These are phyloP conservation scores for Myripristis murdjan DNA, from an alignment of 2,797 vertebrate species.

Conservation along the genomic window DNA sequence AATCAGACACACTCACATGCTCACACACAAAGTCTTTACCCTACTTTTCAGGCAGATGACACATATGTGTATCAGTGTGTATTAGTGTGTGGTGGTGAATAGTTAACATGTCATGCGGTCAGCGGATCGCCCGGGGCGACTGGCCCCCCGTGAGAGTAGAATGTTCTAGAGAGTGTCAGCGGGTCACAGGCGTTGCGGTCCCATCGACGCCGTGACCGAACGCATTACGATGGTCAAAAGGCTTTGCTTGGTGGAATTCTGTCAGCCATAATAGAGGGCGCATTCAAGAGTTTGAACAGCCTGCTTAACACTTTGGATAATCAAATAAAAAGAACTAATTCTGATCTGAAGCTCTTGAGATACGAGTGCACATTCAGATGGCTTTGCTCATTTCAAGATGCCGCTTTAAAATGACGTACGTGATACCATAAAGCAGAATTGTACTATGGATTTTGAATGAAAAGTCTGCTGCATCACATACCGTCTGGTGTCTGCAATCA, in stretches of 20 bases:
- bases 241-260: conserved; percentile 35
- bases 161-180: conserved; percentile 73
- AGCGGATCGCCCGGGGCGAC: conserved; percentile 60
- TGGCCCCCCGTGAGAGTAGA: conserved; percentile 62
- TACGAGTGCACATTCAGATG: conserved; percentile 6
- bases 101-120: conserved; percentile 71
- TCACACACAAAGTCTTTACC: conserved; percentile 35
- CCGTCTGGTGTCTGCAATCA: not conserved
- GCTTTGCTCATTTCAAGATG: conserved; percentile 5
- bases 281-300: conserved; percentile 44
- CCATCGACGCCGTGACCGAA: conserved; percentile 52
- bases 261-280: conserved; percentile 5
- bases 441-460: no score
- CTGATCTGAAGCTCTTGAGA: no score
- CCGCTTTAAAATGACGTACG: no score
- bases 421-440: no score
- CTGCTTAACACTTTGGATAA: not conserved
- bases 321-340: no score
- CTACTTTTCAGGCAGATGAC: conserved; percentile 21
- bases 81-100: conserved; percentile 29
- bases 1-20: not conserved
- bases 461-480: not conserved
- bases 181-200: conserved; percentile 49
- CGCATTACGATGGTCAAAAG: conserved; percentile 33
- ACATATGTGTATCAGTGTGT: not conserved